Base-by-base conservation (phyloP, 35 echinoderm and acorn worm species). In the Heliocidaris erythrogramma region DNA sequence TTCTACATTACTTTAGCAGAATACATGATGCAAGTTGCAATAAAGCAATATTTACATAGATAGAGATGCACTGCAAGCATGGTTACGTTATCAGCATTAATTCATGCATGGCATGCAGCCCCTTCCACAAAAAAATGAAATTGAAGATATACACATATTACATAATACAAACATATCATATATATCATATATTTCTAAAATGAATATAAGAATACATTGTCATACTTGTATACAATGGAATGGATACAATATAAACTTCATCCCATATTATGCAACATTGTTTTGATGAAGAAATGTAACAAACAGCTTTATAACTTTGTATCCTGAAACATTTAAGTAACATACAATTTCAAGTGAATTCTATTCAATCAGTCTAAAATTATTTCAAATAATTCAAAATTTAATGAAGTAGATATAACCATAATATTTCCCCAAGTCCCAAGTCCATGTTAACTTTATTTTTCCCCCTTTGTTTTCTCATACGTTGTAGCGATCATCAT, bases 181-280 rank as follows among this genome's bases (percentile, higher is more conserved):
- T 78, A 78, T 78, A 78, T 78, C 65, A 78, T 78, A 78, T 78
- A 78, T 78, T 78, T 78, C 65, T 7, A n/a, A 27, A 78, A 78
- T 78, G n/a, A 27, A 78, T 78, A 78, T 78, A 78, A 27, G 65
- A 27, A 7, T n/a, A 78, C 27, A n/a, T 27, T 78, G 65, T 78
- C 65, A 78, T n/a, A 78, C 24, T 78, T 78, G 4, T 18, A 18
- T n/a, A 78, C 65, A 78, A 7, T 78, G 65, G 65, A 78, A 78
- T 78, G 65, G 17, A 18, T 78, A 78, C 65, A 21, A 56, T 11
- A 11, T 56, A 78, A 7, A 21, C 21, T 78, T 2, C 27, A 78
- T 78, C 65, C 21, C 65, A 78, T 29, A 69, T n/a, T n/a, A n/a
- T 69, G 6, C 49, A 56, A 56, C 7, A 18, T n/a, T 27, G 27